Conservation (phyloP, 2,888 invertebrate genomes). For the Halictus quadricinctus region DNA sequence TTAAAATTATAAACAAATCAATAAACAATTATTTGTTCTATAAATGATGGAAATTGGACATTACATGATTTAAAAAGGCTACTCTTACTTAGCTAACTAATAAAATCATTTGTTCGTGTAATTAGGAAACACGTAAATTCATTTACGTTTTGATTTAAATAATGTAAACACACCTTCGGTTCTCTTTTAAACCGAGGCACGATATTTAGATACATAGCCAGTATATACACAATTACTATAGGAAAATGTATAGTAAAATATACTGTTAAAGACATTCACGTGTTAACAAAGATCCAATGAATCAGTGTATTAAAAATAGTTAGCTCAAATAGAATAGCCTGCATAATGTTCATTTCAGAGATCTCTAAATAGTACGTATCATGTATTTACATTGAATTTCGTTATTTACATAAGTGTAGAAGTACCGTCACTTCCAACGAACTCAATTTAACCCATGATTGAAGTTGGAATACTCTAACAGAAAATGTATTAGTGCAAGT, state of each 20-base stretch:
- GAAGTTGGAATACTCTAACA: constrained; percentile 47
- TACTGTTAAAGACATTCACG: constrained; percentile 33
- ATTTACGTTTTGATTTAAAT: constrained; percentile 33
- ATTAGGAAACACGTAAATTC: constrained; percentile 29
- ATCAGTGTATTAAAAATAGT: constrained; percentile 46
- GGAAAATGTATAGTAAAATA: constrained; percentile 45
- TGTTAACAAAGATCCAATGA: constrained; percentile 34
- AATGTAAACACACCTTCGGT: constrained; percentile 19
- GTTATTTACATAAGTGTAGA: constrained; percentile 65
- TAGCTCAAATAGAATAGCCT: constrained; percentile 65
- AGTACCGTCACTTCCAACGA: constrained; percentile 37
- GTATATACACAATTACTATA: constrained; percentile 40
- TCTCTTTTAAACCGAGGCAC: constrained; percentile 5
- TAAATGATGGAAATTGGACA: constrained; percentile 62
- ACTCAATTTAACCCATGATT: constrained; percentile 40
- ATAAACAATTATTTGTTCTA: constrained; percentile 32
- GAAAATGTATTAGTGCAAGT: constrained; percentile 35
- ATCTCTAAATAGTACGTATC: constrained; percentile 51
- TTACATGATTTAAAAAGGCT: constrained; percentile 53
- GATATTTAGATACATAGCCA: constrained; percentile 30
- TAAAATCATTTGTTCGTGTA: constrained; percentile 33
- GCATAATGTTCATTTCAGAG: constrained; percentile 49
- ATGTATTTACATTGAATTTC: constrained; percentile 62
- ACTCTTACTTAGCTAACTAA: constrained; percentile 59
- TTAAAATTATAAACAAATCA: constrained; percentile 20